Evolutionary conservation across 2,888 invertebrate species (phyloP).

Genomic region (Ectemnius cavifrons): DNA sequence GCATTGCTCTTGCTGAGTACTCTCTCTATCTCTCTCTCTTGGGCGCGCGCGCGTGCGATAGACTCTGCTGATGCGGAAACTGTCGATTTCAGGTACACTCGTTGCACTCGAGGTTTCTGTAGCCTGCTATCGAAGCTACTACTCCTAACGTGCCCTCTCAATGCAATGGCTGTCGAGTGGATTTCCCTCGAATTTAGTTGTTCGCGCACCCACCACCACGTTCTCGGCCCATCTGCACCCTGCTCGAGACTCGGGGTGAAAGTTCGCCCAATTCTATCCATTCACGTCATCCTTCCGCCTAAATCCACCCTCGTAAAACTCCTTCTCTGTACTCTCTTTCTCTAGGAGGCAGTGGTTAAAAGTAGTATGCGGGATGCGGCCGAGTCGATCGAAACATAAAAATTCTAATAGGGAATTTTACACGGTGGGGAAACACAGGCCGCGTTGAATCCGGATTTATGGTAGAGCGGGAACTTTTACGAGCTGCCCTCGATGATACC

Average conservation of each 20-base stretch:
- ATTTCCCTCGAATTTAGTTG: constrained; percentile 7
- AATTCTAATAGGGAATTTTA: constrained; percentile 1
- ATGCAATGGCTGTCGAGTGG: background rate
- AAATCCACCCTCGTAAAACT: background rate
- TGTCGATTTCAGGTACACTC: constrained; percentile 42
- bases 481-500: background rate
- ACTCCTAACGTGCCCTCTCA: background rate
- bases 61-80: constrained; percentile 20
- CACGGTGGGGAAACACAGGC: background rate
- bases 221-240: background rate
- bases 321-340: background rate
- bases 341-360: too few relatives aligned
- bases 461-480: background rate
- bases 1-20: constrained; percentile 8
- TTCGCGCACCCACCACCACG: background rate
- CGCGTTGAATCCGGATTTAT: background rate
- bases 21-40: too few relatives aligned
- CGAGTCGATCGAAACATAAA: background rate
- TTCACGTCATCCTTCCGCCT: background rate
- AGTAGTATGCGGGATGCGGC: too few relatives aligned
- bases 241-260: background rate
- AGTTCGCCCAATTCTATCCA: background rate
- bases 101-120: background rate
- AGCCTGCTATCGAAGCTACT: constrained; percentile 2
- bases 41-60: constrained; percentile 11